Base-by-base conservation (phyloP, 1,140 invertebrate species). In the Hycleus cichorii region DNA sequence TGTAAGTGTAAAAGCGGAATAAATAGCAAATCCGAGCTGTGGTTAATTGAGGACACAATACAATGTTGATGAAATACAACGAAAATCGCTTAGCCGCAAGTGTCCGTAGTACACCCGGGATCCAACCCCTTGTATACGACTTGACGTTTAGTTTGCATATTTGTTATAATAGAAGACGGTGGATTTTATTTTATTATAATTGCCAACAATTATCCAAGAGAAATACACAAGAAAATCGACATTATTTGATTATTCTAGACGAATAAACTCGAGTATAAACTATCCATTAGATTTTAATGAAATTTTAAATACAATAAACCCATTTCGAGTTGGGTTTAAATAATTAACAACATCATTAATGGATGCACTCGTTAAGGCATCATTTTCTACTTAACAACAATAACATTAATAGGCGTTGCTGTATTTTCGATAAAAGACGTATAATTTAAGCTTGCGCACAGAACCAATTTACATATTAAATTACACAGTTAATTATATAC, bases 51-150 rank as follows among this genome's bases (percentile, higher is more conserved):
- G 47, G 51, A 47, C 49, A 59, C 58, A 59, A 59, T 59, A 53
- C 50, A 53, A 52, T 54, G 58, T 39, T 59, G 58, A 59, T 59
- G 49, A 59, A 32, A 45, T 54, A 59, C 58, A 59, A 45, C 26
- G 58, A 59, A 59, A 59, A 59, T 49, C 58, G 58, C 58, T 59
- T 59, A 59, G 53, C 58, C 58, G 51, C 51, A 59, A 59, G 58
- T 54, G 47, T 59, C 53, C 32, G 32, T 32, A 32, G 53, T 45
- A 46, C 26, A 44, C 51, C 42, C 55, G 12, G 12, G 47, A 38
- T 39, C 38, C 46, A 24, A 48, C 55, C 26, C 55, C 45, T 47
- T 57, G 38, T 48, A 47, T 18, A 32, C 44, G 43, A 57, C 55
- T 49, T 49, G 51, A 57, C 47, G 47, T 11, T 42, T 57, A 40